Percentiles rank a stretch among this genome's conserved stretches.
Evolutionary conservation across 2,797 vertebrate species (phyloP).

Genomic region (Decapterus maruadsi): DNA sequence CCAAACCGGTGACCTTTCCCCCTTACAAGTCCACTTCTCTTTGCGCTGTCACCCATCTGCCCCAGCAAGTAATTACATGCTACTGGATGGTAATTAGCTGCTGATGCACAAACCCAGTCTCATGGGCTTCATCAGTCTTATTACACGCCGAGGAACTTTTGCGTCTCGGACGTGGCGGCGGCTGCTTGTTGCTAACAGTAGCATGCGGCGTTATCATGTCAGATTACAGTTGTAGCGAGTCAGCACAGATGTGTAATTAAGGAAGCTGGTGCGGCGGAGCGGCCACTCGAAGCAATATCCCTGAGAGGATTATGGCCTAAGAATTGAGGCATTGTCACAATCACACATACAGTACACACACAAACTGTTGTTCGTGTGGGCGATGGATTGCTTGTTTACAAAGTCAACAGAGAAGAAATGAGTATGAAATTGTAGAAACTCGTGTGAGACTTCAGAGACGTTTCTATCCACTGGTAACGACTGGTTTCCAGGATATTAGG

Average conservation of each 20-base stretch:
- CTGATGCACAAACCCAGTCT: slow-evolving; percentile 39
- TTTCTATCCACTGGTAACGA: neutral
- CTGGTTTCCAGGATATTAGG: neutral
- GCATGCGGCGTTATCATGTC: slow-evolving; percentile 70
- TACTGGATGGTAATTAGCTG: slow-evolving; percentile 65
- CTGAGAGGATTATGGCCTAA: slow-evolving; percentile 75
- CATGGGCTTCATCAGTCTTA: slow-evolving; percentile 47
- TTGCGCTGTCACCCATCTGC: slow-evolving; percentile 38
- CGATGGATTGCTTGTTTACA: slow-evolving; percentile 30
- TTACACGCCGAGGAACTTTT: slow-evolving; percentile 30
- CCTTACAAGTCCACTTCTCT: slow-evolving; percentile 16
- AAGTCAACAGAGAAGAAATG: slow-evolving; percentile 33
- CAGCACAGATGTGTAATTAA: slow-evolving; percentile 82
- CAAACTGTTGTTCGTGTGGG: slow-evolving; percentile 32
- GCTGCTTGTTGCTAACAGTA: slow-evolving; percentile 53
- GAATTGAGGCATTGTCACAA: slow-evolving; percentile 70
- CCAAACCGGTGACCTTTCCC: slow-evolving; percentile 45
- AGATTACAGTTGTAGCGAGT: slow-evolving; percentile 76
- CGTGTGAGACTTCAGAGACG: neutral
- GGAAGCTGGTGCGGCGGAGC: slow-evolving; percentile 65
- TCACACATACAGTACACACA: slow-evolving; percentile 4
- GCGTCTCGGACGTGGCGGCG: neutral
- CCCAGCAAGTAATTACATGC: slow-evolving; percentile 63
- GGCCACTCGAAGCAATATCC: slow-evolving; percentile 74
- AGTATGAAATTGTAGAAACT: slow-evolving; percentile 6